Conservation (phyloP, 2,797 vertebrate genomes). For the Pogonophryne albipinna region DNA sequence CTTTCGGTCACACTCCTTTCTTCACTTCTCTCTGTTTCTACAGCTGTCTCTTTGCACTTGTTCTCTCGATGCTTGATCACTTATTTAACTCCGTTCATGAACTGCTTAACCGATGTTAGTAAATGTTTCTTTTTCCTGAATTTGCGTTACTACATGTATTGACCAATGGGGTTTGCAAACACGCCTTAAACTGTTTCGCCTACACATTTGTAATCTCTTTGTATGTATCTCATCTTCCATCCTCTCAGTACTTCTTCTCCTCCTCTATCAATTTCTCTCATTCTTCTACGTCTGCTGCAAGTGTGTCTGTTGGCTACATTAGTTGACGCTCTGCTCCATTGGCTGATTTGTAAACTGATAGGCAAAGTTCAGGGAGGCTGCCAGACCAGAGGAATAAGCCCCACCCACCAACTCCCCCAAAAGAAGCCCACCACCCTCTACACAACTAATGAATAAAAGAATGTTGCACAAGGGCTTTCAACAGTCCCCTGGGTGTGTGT, state of each 20-base stretch:
- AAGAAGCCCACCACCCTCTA: slow-evolving; percentile 45
- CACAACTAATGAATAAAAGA: slow-evolving; percentile 25
- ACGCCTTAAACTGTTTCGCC: not conserved
- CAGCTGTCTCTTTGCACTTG: slow-evolving; percentile 66
- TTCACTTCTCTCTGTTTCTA: slow-evolving; percentile 58
- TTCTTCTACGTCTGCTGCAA: slow-evolving; percentile 50
- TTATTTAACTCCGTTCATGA: slow-evolving; percentile 2
- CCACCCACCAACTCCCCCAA: slow-evolving; percentile 29
- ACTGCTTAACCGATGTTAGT: not conserved
- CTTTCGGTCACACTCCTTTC: slow-evolving; percentile 32
- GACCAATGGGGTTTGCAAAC: not conserved
- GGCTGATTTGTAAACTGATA: slow-evolving; percentile 75
- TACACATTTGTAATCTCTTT: not conserved
- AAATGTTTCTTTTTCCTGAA: not conserved
- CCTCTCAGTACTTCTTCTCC: slow-evolving; percentile 3
- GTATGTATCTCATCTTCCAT: not conserved
- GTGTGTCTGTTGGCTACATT: slow-evolving; percentile 74
- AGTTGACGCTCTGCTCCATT: slow-evolving; percentile 58
- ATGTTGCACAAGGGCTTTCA: slow-evolving; percentile 42
- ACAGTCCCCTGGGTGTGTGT: slow-evolving; percentile 52
- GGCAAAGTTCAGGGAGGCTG: slow-evolving; percentile 68
- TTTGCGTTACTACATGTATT: not conserved
- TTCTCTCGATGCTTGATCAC: slow-evolving; percentile 25
- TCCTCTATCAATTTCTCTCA: slow-evolving; percentile 26
- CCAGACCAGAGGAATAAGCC: slow-evolving; percentile 63